Conservation (phyloP, 2,797 vertebrate species). For the Enteromius viviparus region DNA sequence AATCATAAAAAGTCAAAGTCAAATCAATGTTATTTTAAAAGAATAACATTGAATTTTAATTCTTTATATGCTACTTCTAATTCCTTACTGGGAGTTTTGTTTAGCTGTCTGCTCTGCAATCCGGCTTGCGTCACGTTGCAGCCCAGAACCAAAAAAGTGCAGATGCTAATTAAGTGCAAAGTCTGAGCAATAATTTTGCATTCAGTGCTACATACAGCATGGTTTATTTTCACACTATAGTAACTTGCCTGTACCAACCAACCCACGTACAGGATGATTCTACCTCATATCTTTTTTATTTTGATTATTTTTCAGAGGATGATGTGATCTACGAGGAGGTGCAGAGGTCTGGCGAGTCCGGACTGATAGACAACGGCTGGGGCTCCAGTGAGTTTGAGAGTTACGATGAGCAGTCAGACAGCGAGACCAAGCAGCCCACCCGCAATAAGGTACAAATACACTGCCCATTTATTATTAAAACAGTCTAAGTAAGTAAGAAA, state of each 20-base stretch:
- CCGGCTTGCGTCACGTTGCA: background rate
- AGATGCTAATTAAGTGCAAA: background rate
- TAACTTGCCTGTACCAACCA: background rate
- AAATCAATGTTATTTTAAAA: too few relatives aligned
- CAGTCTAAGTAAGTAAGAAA: background rate
- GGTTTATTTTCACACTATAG: background rate
- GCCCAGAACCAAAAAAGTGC: background rate
- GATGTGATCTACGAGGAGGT: conserved; percentile 81
- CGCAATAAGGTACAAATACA: conserved; percentile 64
- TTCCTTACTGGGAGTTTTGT: background rate
- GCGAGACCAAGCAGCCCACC: conserved; percentile 72
- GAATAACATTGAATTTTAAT: too few relatives aligned
- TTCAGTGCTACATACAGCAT: background rate
- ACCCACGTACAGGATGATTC: background rate
- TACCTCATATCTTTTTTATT: background rate
- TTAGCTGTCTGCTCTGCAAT: background rate
- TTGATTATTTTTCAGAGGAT: conserved; percentile 58
- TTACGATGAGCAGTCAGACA: conserved; percentile 85
- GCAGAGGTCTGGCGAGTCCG: conserved; percentile 61
- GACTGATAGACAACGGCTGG: conserved; percentile 79
- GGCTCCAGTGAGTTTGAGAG: conserved; percentile 92
- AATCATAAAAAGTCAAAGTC: too few relatives aligned
- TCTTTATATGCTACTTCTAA: background rate
- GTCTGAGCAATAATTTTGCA: background rate
- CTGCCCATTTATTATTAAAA: background rate